phyloP scores from a whole-genome alignment of 2,797 vertebrate genomes.

The Tympanoctomys barrerae region DNA sequence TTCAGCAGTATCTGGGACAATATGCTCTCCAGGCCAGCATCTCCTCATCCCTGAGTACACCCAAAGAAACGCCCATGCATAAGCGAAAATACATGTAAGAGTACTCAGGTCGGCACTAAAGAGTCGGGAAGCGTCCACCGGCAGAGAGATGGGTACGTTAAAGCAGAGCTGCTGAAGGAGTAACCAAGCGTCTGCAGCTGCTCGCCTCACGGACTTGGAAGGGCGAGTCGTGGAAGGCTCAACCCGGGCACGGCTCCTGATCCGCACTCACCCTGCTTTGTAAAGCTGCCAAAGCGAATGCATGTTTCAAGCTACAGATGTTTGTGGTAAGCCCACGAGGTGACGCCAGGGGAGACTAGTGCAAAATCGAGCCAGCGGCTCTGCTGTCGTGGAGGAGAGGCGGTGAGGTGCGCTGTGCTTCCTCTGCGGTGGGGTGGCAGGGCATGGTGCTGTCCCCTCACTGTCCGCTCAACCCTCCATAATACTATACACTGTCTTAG shows the following conservation, averaged over 20 bases:
- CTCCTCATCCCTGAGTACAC: neutral
- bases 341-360: neutral
- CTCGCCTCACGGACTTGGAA: neutral
- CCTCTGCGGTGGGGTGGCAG: neutral
- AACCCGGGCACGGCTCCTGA: neutral
- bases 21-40: neutral
- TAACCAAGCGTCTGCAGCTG: neutral
- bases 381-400: neutral
- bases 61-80: neutral
- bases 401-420: fast-evolving
- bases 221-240: neutral
- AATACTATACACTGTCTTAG: neutral
- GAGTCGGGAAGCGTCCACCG: neutral
- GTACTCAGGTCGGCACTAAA: neutral
- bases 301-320: neutral
- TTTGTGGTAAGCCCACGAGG: neutral
- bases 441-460: neutral
- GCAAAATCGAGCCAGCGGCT: neutral
- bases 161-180: neutral
- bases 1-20: neutral
- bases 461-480: neutral
- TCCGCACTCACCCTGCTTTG: neutral
- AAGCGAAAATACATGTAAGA: neutral
- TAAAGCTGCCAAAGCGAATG: neutral
- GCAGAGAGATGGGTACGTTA: neutral